Evolutionary conservation across 2,888 invertebrate genomes (phyloP).

Genomic region (Papilio gigon): DNA sequence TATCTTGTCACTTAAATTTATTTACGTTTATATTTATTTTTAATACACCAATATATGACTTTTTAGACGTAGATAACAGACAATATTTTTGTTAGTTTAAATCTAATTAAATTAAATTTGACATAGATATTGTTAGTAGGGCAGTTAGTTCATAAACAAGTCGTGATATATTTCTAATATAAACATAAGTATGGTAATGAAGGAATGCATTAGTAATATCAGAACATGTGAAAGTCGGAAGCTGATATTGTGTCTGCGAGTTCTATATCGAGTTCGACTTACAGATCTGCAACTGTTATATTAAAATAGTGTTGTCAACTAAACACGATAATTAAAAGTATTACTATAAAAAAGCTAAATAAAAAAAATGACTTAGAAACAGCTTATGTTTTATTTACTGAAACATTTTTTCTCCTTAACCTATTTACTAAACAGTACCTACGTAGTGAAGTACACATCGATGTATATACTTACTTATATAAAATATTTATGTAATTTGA

Average conservation of each 20-base stretch:
- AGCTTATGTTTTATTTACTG: no score
- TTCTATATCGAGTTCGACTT: constrained; percentile 7
- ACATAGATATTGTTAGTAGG: background rate
- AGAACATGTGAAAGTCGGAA: constrained; percentile 7
- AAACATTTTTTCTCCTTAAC: no score
- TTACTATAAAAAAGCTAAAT: no score
- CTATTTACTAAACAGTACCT: no score
- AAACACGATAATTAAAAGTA: no score
- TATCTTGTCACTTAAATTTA: background rate
- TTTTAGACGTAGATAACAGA: no score
- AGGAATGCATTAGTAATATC: constrained; percentile 9
- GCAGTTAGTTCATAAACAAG: constrained; percentile 2
- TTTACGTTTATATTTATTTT: background rate
- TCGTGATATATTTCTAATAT: constrained; percentile 5
- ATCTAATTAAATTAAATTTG: background rate
- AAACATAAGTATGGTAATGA: constrained; percentile 13
- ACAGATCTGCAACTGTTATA: background rate
- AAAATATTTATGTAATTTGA: no score
- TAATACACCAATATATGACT: no score
- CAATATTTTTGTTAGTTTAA: background rate
- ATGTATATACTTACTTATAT: no score
- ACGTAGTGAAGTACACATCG: no score
- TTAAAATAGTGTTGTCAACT: background rate
- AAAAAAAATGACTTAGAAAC: background rate
- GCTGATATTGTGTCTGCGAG: background rate